phyloP scores from a whole-genome alignment of 2,888 invertebrate species.

The Ochropleura plecta region DNA sequence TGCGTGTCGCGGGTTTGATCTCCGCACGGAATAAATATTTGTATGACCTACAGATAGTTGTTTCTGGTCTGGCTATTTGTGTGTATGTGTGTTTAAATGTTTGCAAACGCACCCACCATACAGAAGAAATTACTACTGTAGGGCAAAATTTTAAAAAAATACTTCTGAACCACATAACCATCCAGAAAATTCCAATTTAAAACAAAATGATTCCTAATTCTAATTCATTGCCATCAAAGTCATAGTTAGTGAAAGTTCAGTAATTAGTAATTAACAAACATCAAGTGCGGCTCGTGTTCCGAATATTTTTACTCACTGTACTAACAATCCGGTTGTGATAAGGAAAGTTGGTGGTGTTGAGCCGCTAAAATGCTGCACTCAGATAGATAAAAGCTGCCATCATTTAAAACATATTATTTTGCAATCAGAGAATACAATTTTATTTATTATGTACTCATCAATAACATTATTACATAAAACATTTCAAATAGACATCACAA shows the following conservation, averaged over 20 bases:
- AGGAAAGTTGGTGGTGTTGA: slow-evolving; percentile 73
- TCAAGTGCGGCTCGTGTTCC: slow-evolving; percentile 76
- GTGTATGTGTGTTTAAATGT: no score
- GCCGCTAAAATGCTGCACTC: slow-evolving; percentile 71
- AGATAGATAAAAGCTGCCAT: background rate
- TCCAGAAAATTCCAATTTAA: slow-evolving; percentile 30
- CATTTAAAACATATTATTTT: background rate
- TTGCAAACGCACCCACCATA: no score
- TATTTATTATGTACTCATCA: no score
- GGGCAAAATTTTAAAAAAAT: background rate
- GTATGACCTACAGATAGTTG: no score
- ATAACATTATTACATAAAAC: no score
- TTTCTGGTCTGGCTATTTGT: no score
- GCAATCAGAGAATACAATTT: background rate
- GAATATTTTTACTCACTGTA: slow-evolving; percentile 85
- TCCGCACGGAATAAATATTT: no score
- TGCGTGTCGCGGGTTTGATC: no score
- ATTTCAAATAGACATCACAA: no score
- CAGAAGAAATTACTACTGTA: no score
- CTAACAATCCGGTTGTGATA: slow-evolving; percentile 79
- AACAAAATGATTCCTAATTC: slow-evolving; percentile 56
- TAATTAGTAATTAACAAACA: slow-evolving; percentile 74
- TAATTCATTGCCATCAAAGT: slow-evolving; percentile 61
- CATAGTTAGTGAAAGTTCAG: slow-evolving; percentile 58
- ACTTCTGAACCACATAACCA: background rate